Percentiles rank a stretch among this genome's conserved stretches.
Evolutionary conservation across 2,113 vertebrate genomes (phyloP).

Genomic region (Laticauda colubrina): DNA sequence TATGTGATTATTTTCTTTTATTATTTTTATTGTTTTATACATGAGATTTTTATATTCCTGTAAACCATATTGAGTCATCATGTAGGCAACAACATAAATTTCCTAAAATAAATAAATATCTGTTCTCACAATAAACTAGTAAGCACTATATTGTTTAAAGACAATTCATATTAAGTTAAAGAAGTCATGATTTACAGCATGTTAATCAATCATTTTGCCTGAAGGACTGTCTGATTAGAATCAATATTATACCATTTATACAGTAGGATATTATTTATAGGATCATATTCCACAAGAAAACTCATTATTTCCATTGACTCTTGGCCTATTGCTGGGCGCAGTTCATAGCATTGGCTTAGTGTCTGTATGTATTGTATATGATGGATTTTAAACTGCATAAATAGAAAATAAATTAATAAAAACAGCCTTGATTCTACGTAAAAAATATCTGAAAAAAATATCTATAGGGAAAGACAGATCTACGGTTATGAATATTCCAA

Average conservation of each 20-base stretch:
- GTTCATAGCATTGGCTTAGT: not conserved
- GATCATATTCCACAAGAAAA: not conserved
- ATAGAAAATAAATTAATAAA: not conserved
- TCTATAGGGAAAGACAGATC: not conserved
- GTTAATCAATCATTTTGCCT: not conserved
- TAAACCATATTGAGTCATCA: no score
- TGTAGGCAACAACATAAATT: no score
- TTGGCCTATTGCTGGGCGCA: not conserved
- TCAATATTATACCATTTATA: not conserved
- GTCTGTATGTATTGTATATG: not conserved
- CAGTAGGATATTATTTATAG: not conserved
- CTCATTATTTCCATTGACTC: not conserved
- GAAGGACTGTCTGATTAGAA: not conserved
- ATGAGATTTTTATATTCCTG: no score
- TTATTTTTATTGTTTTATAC: no score
- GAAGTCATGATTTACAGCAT: not conserved
- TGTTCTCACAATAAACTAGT: not conserved
- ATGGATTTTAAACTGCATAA: not conserved
- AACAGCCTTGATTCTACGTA: not conserved
- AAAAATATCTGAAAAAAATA: not conserved
- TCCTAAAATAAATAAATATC: not conserved
- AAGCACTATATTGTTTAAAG: not conserved
- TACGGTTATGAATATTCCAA: not conserved
- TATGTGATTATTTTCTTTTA: no score
- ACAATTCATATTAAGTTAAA: not conserved